These are phyloP conservation scores for Epinotia nisella DNA, from an alignment of 2,888 invertebrate genomes.

Conservation along the genomic window DNA sequence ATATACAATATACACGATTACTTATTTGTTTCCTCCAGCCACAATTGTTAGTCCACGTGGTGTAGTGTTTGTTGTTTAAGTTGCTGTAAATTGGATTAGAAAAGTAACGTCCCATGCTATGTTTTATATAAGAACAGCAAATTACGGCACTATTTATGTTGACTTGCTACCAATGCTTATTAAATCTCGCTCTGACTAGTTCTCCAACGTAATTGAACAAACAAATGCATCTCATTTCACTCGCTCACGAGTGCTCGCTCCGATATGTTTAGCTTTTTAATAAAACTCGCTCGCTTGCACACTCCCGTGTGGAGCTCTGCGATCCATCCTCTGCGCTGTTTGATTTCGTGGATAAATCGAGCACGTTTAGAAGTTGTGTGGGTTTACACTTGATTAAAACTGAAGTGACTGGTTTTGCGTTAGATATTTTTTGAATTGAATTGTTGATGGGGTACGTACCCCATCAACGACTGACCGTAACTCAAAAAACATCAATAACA, in stretches of 20 bases:
- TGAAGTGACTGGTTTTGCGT: not conserved
- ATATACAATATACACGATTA: too few relatives aligned
- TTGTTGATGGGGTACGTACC: too few relatives aligned
- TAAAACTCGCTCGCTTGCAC: conserved; percentile 50
- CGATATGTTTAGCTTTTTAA: conserved; percentile 56
- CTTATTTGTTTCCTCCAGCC: too few relatives aligned
- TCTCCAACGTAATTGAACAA: conserved; percentile 15
- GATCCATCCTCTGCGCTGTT: conserved; percentile 48
- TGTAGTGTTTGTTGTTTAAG: too few relatives aligned
- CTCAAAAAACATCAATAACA: not conserved
- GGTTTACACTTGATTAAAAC: conserved; percentile 12
- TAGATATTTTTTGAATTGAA: not conserved
- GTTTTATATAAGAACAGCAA: not conserved
- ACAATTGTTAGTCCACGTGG: too few relatives aligned
- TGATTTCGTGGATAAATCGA: conserved; percentile 36
- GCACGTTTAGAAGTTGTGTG: conserved; percentile 45
- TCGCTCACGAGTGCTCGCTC: conserved; percentile 29
- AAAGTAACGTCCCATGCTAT: not conserved
- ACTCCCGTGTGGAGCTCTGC: conserved; percentile 25
- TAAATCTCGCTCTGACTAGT: conserved; percentile 27
- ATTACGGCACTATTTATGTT: not conserved
- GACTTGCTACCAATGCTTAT: not conserved
- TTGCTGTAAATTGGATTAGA: too few relatives aligned
- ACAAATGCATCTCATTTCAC: conserved; percentile 31
- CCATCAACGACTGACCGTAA: not conserved